phyloP scores from a whole-genome alignment of 2,797 vertebrate species.

The Bovichtus variegatus region DNA sequence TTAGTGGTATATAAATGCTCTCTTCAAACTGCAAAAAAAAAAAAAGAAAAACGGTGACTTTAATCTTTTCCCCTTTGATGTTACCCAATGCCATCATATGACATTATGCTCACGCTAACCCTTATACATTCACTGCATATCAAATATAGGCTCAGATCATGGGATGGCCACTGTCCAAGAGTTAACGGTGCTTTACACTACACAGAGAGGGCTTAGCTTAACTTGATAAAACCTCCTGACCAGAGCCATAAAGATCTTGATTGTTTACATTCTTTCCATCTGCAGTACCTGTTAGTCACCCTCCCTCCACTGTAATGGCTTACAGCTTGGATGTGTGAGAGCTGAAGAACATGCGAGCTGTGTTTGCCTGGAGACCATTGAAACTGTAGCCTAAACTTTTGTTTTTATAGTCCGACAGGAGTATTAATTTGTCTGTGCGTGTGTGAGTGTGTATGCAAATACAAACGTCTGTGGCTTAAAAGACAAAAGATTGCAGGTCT shows the following conservation, averaged over 20 bases:
- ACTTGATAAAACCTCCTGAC: not conserved
- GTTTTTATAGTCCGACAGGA: not conserved
- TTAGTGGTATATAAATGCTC: not conserved
- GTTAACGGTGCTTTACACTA: not conserved
- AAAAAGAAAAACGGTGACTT: no score
- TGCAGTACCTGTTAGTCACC: conserved; percentile 37
- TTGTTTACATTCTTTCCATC: conserved; percentile 44
- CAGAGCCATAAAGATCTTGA: not conserved
- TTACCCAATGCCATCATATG: not conserved
- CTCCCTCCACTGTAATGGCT: conserved; percentile 16
- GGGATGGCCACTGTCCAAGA: conserved; percentile 7
- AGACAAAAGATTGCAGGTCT: conserved; percentile 43
- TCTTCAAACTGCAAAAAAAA: not conserved
- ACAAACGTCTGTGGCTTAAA: not conserved
- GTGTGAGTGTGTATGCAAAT: conserved; percentile 20
- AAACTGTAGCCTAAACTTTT: not conserved
- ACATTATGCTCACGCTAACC: not conserved
- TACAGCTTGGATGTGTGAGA: not conserved
- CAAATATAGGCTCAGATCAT: not conserved
- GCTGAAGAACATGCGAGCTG: conserved; percentile 13
- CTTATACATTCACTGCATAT: not conserved
- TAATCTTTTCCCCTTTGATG: conserved; percentile 10
- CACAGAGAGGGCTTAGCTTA: not conserved
- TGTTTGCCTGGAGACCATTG: not conserved
- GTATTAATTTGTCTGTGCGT: no score